A percentile compares a stretch with the other conserved stretches of the same genome.
Evolutionary conservation across 2,888 invertebrate species (phyloP).

Genomic region (Cotesia congregata): DNA sequence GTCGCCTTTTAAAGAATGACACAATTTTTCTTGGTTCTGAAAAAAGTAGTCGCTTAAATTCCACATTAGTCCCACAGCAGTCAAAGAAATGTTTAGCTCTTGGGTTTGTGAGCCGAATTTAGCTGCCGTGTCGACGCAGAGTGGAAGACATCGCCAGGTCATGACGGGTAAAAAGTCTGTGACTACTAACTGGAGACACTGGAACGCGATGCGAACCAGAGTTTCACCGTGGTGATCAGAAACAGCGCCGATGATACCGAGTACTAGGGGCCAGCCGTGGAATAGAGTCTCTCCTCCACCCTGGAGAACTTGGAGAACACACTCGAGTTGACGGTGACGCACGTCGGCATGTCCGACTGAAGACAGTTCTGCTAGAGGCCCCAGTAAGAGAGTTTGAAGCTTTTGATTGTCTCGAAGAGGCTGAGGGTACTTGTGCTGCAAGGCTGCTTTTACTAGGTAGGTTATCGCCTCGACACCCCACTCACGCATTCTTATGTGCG

Average conservation of each 20-base stretch:
- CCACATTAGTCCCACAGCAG: slow-evolving; percentile 98
- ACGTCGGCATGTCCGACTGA: slow-evolving; percentile 94
- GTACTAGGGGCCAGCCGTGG: slow-evolving; percentile 95
- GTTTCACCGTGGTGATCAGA: slow-evolving; percentile 93
- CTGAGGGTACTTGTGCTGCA: slow-evolving; percentile 87
- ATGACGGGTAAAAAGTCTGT: slow-evolving; percentile 95
- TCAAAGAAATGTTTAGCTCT: slow-evolving; percentile 96
- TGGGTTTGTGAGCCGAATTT: slow-evolving; percentile 97
- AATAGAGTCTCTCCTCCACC: slow-evolving; percentile 92
- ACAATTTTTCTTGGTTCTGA: slow-evolving; percentile 91
- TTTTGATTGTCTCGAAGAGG: slow-evolving; percentile 89
- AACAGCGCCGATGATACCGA: slow-evolving; percentile 96
- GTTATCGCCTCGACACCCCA: slow-evolving; percentile 99
- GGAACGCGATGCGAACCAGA: slow-evolving; percentile 93
- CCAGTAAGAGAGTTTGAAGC: slow-evolving; percentile 87
- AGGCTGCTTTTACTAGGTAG: slow-evolving; percentile 90
- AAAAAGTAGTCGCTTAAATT: slow-evolving; percentile 98
- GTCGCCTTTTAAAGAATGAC: slow-evolving; percentile 81
- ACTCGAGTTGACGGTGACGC: slow-evolving; percentile 93
- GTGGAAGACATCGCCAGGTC: slow-evolving; percentile 91
- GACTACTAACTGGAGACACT: slow-evolving; percentile 94
- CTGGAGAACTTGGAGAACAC: slow-evolving; percentile 92
- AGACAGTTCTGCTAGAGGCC: slow-evolving; percentile 93
- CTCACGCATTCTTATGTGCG: slow-evolving; percentile 94
- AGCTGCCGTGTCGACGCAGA: slow-evolving; percentile 92